Evolutionary conservation across 2,113 vertebrate genomes (phyloP).

Genomic region (Camelus dromedarius): DNA sequence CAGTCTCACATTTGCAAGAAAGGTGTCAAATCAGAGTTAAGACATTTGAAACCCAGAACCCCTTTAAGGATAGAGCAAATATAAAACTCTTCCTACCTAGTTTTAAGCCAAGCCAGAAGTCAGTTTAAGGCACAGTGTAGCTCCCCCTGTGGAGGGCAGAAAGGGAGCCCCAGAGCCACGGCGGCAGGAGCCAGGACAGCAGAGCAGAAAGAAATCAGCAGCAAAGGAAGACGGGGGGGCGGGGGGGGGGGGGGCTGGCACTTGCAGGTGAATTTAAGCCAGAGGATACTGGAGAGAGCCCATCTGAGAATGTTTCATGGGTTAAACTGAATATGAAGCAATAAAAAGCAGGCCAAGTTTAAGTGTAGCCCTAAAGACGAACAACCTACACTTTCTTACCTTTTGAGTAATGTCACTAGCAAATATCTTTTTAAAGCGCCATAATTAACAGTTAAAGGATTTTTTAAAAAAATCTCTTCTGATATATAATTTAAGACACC

Average conservation of each 20-base stretch:
- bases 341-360: not conserved
- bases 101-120: not conserved
- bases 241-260: not conserved
- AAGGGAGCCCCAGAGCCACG: not conserved
- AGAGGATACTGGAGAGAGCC: not conserved
- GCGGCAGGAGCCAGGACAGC: not conserved
- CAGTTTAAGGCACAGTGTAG: not conserved
- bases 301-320: not conserved
- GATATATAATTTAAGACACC: not conserved
- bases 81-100: not conserved
- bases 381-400: not conserved
- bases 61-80: not conserved
- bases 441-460: conserved; percentile 9
- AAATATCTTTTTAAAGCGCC: conserved; percentile 29
- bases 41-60: not conserved
- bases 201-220: not conserved
- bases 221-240: not conserved
- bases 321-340: not conserved
- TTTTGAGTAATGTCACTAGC: not conserved
- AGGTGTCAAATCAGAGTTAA: not conserved
- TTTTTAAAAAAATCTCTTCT: not conserved
- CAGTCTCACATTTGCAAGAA: not conserved
- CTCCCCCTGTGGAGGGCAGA: not conserved
- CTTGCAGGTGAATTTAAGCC: not conserved
- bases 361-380: not conserved